Base-by-base conservation (phyloP, 2,888 invertebrate species). In the Chrysolina oricalcia region DNA sequence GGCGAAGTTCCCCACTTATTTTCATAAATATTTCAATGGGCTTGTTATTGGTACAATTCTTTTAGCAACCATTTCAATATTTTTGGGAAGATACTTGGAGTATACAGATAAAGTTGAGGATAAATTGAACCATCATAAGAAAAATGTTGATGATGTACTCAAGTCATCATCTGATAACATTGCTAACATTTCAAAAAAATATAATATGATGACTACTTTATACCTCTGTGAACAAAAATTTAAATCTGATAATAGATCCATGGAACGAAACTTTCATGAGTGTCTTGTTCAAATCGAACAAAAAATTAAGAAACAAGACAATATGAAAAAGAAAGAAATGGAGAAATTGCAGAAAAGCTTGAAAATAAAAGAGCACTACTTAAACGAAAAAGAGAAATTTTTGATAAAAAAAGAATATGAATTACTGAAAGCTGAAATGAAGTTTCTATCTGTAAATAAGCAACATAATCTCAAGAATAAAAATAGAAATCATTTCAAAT, bases 351-450 rank as follows among this genome's bases (percentile, higher is more conserved):
- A 66, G 17, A 67, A 76, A 27, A 23, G 71, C 11, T 71, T 76
- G 70, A 73, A 70, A 70, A 72, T 73, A 15, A 76, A 73, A 70
- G 73, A 76, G 41, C 35, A 62, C 13, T 76, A 73, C 48, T 46
- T 76, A 15, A 56, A 66, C 19, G 66, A 73, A 17, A 76, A 76
- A 50, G 76, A 76, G 50, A 59, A 66, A 27, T 71, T 71, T 74
- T 69, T 74, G 17, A 71, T 74, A 21, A 62, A 74, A 62, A 74
- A 66, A 62, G 74, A 74, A 43, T 67, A 71, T 48, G 66, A 74
- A 50, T 66, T 76, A 21, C 8, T 70, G 3, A 67, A 63, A 50
- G 65, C 41, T 66, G 64, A 75, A 68, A 69, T 40, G n/a, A 72
- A 66, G 56, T 19, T 67, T 23, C 46, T 50, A 17, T 11, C 11